These are phyloP conservation scores for Lanistes nyassanus DNA, from an alignment of 1,140 invertebrate species.

Conservation along the genomic window DNA sequence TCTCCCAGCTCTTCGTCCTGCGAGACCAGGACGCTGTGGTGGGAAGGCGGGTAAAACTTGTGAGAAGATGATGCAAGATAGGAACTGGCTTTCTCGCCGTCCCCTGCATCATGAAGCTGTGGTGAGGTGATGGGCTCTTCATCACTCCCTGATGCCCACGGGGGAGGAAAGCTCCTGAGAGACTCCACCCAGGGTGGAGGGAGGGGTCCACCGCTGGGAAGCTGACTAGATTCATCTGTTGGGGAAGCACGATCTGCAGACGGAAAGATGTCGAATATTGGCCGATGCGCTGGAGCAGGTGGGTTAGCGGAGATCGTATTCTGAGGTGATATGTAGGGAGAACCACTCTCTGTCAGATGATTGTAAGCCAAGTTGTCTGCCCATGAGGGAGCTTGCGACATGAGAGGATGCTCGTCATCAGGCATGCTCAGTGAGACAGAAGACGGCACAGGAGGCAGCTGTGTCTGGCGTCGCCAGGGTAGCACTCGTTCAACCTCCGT, in stretches of 20 bases:
- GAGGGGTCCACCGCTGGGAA: conserved; percentile 9
- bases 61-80: conserved; percentile 49
- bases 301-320: conserved; percentile 44
- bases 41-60: conserved; percentile 43
- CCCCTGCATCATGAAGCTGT: conserved; percentile 17
- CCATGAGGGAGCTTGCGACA: conserved; percentile 60
- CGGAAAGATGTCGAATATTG: conserved; percentile 52
- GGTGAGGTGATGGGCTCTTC: conserved; percentile 34
- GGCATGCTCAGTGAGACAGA: conserved; percentile 43
- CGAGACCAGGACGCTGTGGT: conserved; percentile 49
- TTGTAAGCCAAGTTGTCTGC: conserved; percentile 59
- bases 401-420: conserved; percentile 53
- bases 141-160: conserved; percentile 17
- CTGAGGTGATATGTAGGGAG: conserved; percentile 57
- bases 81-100: conserved; percentile 43
- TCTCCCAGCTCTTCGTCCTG: conserved; percentile 28
- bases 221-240: neutral
- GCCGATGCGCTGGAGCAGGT: conserved; percentile 30
- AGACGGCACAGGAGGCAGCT: conserved; percentile 44
- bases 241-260: conserved; percentile 9
- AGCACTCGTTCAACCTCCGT: conserved; percentile 54
- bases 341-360: conserved; percentile 55
- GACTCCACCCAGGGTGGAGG: conserved; percentile 24
- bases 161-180: conserved; percentile 8
- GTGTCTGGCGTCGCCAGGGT: conserved; percentile 56